Conservation (phyloP, 2,113 vertebrate genomes). For the Gavia stellata region DNA sequence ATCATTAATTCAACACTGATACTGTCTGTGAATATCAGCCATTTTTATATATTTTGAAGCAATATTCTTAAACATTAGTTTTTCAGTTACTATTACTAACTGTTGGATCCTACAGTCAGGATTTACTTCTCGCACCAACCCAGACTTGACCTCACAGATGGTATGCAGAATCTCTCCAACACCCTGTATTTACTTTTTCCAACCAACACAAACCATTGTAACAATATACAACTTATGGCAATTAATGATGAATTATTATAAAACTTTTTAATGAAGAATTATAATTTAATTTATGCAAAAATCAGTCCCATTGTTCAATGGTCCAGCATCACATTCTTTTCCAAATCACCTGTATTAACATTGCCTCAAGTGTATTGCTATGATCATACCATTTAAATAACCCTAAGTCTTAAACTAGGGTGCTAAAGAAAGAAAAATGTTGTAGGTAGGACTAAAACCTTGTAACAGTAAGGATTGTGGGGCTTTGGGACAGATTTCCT, state of each 20-base stretch:
- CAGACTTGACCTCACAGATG: not conserved
- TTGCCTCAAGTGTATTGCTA: not conserved
- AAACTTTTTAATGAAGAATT: not conserved
- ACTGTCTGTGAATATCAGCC: not conserved
- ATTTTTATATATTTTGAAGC: not conserved
- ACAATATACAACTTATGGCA: not conserved
- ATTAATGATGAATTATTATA: not conserved
- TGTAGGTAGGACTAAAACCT: not conserved
- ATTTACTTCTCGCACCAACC: not conserved
- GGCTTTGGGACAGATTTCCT: not conserved
- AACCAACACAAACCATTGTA: not conserved
- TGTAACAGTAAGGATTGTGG: not conserved
- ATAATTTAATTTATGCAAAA: not conserved
- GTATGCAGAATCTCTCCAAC: not conserved
- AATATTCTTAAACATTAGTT: not conserved
- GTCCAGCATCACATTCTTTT: not conserved
- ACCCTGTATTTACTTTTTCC: not conserved
- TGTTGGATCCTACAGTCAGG: not conserved
- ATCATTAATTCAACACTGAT: not conserved
- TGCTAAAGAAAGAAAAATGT: not conserved
- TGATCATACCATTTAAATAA: not conserved
- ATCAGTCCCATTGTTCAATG: not conserved
- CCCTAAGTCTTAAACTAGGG: not conserved
- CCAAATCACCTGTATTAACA: not conserved
- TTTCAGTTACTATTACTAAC: not conserved